Evolutionary conservation across 2,888 invertebrate genomes (phyloP).

Genomic region (Spisula subtruncata): DNA sequence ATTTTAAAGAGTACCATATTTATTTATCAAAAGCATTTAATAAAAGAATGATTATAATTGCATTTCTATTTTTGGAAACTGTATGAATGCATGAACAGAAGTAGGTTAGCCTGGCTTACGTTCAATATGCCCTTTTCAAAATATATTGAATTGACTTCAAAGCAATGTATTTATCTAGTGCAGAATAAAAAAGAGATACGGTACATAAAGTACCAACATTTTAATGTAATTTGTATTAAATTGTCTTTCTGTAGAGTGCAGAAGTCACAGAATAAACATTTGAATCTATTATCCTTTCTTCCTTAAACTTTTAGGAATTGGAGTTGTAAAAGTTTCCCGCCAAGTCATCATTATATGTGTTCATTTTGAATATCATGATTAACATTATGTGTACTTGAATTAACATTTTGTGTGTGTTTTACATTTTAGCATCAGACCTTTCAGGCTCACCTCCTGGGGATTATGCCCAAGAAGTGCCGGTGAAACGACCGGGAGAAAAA

Average conservation of each 20-base stretch:
- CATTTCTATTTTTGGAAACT: not conserved
- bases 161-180: not conserved
- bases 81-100: not conserved
- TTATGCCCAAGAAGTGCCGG: conserved; percentile 94
- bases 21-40: too few relatives aligned
- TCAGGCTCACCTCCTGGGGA: conserved; percentile 87
- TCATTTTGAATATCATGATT: not conserved
- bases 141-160: not conserved
- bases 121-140: not conserved
- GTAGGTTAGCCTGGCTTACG: not conserved
- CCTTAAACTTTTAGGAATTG: too few relatives aligned
- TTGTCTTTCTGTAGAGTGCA: too few relatives aligned
- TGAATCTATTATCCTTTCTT: too few relatives aligned
- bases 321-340: too few relatives aligned
- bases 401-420: conserved; percentile 1
- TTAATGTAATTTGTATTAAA: too few relatives aligned
- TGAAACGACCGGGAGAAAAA: conserved; percentile 96
- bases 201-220: too few relatives aligned
- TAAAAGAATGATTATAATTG: too few relatives aligned
- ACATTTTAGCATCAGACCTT: conserved; percentile 63
- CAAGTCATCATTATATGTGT: too few relatives aligned
- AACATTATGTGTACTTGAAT: not conserved
- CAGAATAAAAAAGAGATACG: too few relatives aligned
- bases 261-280: too few relatives aligned
- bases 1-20: too few relatives aligned